Evolutionary conservation across 1,140 invertebrate genomes (phyloP).

Genomic region (Rhysida immarginata): DNA sequence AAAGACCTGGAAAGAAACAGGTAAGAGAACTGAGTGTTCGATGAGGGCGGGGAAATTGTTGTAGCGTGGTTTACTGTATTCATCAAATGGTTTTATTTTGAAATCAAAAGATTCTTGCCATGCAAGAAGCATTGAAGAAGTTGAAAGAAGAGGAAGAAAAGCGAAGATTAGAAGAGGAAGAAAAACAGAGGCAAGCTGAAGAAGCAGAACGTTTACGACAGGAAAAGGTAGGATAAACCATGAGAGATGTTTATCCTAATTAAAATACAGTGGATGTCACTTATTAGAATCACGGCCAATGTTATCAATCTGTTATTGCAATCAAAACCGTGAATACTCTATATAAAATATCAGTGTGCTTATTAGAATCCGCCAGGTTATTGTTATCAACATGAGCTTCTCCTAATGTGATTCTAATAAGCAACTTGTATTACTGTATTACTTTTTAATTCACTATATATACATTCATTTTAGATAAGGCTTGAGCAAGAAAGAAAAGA

Average conservation of each 20-base stretch:
- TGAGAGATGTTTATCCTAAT: no score
- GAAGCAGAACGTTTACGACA: slow-evolving; percentile 28
- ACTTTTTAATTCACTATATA: slow-evolving; percentile 1
- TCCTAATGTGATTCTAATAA: neutral
- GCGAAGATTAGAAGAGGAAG: slow-evolving; percentile 58
- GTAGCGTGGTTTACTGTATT: no score
- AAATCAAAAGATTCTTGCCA: slow-evolving; percentile 65
- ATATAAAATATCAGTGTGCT: no score
- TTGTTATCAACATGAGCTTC: slow-evolving; percentile 13
- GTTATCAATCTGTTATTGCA: no score
- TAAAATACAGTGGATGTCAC: no score
- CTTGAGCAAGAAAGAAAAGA: slow-evolving; percentile 58
- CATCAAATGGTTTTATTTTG: no score
- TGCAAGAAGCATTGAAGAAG: slow-evolving; percentile 74
- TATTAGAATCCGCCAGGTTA: no score
- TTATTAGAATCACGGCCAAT: no score
- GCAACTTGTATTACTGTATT: slow-evolving; percentile 14
- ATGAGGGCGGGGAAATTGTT: no score
- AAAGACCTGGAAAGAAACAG: no score
- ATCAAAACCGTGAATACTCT: no score
- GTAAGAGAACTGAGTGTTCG: no score
- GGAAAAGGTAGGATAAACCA: slow-evolving; percentile 20
- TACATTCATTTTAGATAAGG: slow-evolving; percentile 40
- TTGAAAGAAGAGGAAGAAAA: slow-evolving; percentile 81
- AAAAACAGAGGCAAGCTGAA: slow-evolving; percentile 53